phyloP scores from a whole-genome alignment of 2,797 vertebrate genomes.

The Pogonophryne albipinna region DNA sequence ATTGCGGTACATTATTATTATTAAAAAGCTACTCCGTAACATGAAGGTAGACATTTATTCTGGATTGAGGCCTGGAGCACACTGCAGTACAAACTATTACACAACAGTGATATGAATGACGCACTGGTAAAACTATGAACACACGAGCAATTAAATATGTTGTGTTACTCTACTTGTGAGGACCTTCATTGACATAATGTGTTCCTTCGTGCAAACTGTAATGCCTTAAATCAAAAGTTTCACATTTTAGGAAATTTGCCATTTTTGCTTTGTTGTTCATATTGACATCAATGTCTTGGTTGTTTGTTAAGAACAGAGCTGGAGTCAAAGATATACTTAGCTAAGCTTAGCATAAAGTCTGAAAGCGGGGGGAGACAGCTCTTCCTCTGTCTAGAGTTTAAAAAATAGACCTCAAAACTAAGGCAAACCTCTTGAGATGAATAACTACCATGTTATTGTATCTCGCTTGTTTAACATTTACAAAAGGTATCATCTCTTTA shows the following conservation, averaged over 20 bases:
- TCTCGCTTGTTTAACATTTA: neutral
- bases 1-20: slow-evolving; percentile 75
- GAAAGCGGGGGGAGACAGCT: neutral
- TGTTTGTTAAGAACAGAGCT: neutral
- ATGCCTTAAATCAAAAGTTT: neutral
- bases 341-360: neutral
- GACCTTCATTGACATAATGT: neutral
- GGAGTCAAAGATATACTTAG: neutral
- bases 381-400: no score
- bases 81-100: slow-evolving; percentile 21
- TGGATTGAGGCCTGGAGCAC: slow-evolving; percentile 47
- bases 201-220: neutral
- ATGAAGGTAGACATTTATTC: slow-evolving; percentile 50
- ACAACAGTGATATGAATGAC: slow-evolving; percentile 47
- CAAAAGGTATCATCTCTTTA: neutral
- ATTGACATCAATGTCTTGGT: neutral
- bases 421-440: neutral
- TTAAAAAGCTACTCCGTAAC: slow-evolving; percentile 69
- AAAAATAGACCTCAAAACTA: no score
- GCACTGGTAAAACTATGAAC: slow-evolving; percentile 4
- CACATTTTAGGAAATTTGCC: neutral
- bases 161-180: slow-evolving; percentile 21
- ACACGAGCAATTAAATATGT: slow-evolving; percentile 13
- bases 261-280: neutral
- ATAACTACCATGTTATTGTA: neutral